Evolutionary conservation across 2,113 vertebrate genomes (phyloP).

Genomic region (Panthera uncia): DNA sequence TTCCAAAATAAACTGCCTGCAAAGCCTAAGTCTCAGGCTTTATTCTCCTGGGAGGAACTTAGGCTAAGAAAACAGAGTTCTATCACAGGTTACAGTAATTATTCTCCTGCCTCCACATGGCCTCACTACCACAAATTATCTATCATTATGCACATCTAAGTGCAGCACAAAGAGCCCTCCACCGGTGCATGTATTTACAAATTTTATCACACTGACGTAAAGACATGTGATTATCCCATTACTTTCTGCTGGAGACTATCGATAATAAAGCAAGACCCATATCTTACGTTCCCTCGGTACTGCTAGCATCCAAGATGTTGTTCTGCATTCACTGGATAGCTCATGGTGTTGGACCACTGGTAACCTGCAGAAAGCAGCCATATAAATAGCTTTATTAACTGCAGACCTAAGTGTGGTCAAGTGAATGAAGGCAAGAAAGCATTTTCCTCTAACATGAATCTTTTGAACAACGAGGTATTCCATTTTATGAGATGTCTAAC

Average conservation of each 20-base stretch:
- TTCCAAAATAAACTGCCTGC: background rate
- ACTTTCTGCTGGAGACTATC: background rate
- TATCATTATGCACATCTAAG: background rate
- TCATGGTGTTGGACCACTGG: background rate
- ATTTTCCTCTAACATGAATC: background rate
- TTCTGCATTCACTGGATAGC: background rate
- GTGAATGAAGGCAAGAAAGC: background rate
- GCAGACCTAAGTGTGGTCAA: background rate
- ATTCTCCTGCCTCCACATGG: background rate
- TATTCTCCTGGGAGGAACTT: background rate
- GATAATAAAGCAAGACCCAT: background rate
- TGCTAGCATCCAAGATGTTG: background rate
- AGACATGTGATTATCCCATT: background rate
- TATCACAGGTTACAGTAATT: background rate
- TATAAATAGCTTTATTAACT: background rate
- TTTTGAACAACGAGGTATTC: background rate
- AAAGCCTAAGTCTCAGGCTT: background rate
- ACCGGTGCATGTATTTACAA: background rate
- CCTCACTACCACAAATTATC: background rate
- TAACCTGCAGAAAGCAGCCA: background rate
- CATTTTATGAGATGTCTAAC: conserved; percentile 11
- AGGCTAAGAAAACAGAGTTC: background rate
- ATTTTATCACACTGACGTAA: background rate
- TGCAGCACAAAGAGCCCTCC: background rate
- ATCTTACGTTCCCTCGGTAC: background rate